phyloP scores from a whole-genome alignment of 1,140 invertebrate genomes.

The Hetaerina americana region DNA sequence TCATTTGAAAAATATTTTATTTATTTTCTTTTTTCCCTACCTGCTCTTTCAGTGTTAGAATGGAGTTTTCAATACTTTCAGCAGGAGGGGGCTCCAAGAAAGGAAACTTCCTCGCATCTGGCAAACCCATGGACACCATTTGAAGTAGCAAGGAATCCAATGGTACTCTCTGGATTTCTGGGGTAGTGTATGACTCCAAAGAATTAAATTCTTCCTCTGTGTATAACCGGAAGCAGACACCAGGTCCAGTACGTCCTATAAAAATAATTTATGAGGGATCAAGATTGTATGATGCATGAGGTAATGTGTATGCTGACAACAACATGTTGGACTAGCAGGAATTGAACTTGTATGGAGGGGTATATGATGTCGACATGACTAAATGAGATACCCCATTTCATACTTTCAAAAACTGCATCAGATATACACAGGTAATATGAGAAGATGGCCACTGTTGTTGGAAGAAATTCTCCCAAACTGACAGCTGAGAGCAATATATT shows the following conservation, averaged over 20 bases:
- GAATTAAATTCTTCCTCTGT: slow-evolving; percentile 71
- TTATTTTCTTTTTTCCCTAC: slow-evolving; percentile 35
- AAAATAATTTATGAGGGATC: slow-evolving; percentile 4
- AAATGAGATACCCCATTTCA: no score
- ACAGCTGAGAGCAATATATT: no score
- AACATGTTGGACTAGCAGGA: not conserved
- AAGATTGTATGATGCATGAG: no score
- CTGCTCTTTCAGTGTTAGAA: slow-evolving; percentile 77
- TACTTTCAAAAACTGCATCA: no score
- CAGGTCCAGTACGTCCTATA: slow-evolving; percentile 43
- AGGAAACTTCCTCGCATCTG: slow-evolving; percentile 82
- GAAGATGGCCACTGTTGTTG: no score
- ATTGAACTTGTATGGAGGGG: not conserved
- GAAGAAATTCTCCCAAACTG: no score
- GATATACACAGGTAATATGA: no score
- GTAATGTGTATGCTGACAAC: no score
- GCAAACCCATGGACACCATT: slow-evolving; percentile 90
- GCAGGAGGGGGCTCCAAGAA: slow-evolving; percentile 82
- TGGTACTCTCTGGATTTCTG: slow-evolving; percentile 85
- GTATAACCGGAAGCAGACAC: slow-evolving; percentile 68
- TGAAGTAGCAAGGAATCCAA: slow-evolving; percentile 84
- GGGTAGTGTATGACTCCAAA: slow-evolving; percentile 65
- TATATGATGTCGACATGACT: not conserved
- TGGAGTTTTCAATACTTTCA: slow-evolving; percentile 73
- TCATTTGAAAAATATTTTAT: no score